A percentile compares a stretch with the other conserved stretches of the same genome.
Conservation (phyloP, 2,113 vertebrate species). For the Dendropsophus ebraccatus region DNA sequence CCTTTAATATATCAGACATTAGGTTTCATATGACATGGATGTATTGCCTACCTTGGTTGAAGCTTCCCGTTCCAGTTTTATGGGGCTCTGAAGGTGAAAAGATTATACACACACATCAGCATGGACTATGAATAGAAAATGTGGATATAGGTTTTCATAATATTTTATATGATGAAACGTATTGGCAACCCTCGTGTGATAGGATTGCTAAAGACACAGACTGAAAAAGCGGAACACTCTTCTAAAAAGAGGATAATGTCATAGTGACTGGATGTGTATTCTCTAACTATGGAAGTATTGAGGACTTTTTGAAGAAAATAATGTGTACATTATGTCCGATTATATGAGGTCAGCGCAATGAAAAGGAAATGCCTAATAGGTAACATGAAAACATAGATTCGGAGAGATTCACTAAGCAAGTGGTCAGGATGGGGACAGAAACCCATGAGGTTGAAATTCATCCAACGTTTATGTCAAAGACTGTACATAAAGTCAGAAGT, state of each 20-base stretch:
- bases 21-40: conserved; percentile 34
- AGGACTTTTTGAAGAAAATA: neutral
- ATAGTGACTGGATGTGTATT: neutral
- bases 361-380: neutral
- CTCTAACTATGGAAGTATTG: too few species aligned
- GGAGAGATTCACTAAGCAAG: conserved; percentile 47
- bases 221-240: conserved; percentile 25
- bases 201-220: conserved; percentile 7
- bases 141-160: conserved; percentile 23
- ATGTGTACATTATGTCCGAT: neutral
- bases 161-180: conserved; percentile 20
- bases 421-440: neutral
- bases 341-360: conserved; percentile 9
- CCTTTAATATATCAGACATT: conserved; percentile 40
- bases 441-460: neutral
- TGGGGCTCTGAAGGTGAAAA: conserved; percentile 56
- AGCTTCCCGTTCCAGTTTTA: conserved; percentile 53
- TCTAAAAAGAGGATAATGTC: neutral
- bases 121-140: conserved; percentile 40
- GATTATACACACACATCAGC: conserved; percentile 54
- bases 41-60: conserved; percentile 45
- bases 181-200: neutral
- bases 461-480: neutral
- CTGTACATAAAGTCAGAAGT: neutral
- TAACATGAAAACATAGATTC: neutral